Base-by-base conservation (phyloP, 2,888 invertebrate species). In the Girardia tigrina region DNA sequence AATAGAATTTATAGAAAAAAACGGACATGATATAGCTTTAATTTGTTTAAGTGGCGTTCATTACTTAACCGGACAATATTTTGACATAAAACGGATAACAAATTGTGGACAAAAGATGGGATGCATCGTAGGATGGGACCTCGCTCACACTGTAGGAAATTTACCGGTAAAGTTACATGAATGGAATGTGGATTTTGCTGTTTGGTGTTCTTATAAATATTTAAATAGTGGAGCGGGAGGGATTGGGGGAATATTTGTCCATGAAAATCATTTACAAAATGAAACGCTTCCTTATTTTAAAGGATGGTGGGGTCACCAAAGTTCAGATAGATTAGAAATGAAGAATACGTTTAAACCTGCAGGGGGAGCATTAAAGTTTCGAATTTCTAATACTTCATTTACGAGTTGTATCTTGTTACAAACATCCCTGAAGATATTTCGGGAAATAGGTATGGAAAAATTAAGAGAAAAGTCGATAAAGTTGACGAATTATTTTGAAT, bases 151-250 rank as follows among this genome's bases (percentile, higher is more conserved):
- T 1, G 85, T 85, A 16, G 87, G 87, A 1, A 88, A 88, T 81
- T 86, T 87, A 0, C 83, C 85, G 27, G 78, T 88, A n/a, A 78
- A 84, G 23, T 82, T 88, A 2, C 86, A 87, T 80, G 85, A 86
- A 73, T 88, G 88, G 88, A 83, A 84, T 72, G 87, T 87, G 0
- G 88, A 88, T 81, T 88, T 88, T 81, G 88, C 87, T 20, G 84
- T 84, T 77, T 88, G 88, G 88, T 88, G 88, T 79, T 84, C 86
- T 0, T 88, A 88, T 79, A 87, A 87, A 86, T 87, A 87, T 78
- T 74, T 87, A 75, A 86, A 85, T 79, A 81, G 84, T 36, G 85
- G 87, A 23, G 84, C 86, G 6, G 87, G 87, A 0, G 83, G 85
- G 70, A 80, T 87, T 28, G 86, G 83, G 1, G 86, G 86, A 0